Conservation (phyloP, 2,113 vertebrate species). For the Corydoras maculifer region DNA sequence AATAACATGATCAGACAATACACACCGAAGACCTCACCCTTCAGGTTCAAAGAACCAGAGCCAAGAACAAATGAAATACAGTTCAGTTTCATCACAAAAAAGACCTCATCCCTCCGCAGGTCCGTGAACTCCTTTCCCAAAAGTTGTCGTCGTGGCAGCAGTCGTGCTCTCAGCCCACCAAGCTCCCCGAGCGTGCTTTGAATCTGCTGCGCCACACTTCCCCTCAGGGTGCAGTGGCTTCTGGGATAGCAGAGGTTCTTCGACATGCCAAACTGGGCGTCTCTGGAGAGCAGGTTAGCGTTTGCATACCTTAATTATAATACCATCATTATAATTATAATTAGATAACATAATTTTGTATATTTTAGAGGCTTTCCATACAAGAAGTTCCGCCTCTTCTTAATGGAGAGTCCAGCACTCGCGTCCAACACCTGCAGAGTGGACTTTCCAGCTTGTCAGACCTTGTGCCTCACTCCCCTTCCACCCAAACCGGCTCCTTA, state of each 20-base stretch:
- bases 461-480: conserved; percentile 37
- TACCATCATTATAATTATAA: background rate
- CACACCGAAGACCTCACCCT: too few species aligned
- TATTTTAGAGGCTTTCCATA: conserved; percentile 65
- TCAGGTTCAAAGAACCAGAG: too few species aligned
- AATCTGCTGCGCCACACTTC: conserved; percentile 75
- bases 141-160: conserved; percentile 75
- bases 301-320: background rate
- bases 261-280: conserved; percentile 62
- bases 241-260: conserved; percentile 66
- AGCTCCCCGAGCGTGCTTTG: conserved; percentile 74
- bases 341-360: background rate
- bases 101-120: conserved; percentile 50
- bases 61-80: too few species aligned
- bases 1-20: background rate
- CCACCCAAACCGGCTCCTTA: conserved; percentile 35
- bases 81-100: background rate
- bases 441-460: conserved; percentile 50
- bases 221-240: conserved; percentile 60
- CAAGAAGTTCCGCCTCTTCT: conserved; percentile 69
- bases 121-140: conserved; percentile 71
- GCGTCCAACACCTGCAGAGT: conserved; percentile 52
- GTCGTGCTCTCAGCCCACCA: conserved; percentile 73
- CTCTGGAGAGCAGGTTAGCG: conserved; percentile 61
- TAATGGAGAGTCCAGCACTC: conserved; percentile 62